Evolutionary conservation across 92 coral and sea anemone species (phyloP).

Genomic region (Epizoanthus ramosus): DNA sequence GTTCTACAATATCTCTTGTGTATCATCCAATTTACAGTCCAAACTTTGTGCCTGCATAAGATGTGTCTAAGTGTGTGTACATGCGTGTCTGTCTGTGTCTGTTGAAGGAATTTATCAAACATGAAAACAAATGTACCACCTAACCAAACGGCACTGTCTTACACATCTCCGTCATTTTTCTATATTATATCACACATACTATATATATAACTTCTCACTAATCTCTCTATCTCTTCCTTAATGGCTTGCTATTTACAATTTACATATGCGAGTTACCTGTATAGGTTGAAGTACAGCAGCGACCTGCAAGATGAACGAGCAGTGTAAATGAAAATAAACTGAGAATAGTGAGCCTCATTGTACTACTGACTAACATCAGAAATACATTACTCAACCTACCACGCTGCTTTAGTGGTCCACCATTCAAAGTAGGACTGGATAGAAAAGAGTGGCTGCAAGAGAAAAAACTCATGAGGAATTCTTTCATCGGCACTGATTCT

Average conservation of each 20-base stretch:
- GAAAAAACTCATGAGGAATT: not conserved
- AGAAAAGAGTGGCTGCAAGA: slow-evolving; percentile 78
- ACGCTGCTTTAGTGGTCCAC: slow-evolving; percentile 89
- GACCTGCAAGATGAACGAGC: slow-evolving; percentile 57
- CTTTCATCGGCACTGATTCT: too few species aligned
- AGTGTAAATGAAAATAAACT: not conserved
- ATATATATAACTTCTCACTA: too few species aligned
- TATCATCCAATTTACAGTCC: too few species aligned
- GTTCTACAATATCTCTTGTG: too few species aligned
- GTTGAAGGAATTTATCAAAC: too few species aligned
- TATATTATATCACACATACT: too few species aligned
- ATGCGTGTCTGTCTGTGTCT: too few species aligned
- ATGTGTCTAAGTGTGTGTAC: too few species aligned
- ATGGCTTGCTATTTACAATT: not conserved
- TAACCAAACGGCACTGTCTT: too few species aligned
- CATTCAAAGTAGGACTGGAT: slow-evolving; percentile 84
- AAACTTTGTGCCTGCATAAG: too few species aligned
- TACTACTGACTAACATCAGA: not conserved
- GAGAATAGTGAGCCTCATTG: not conserved
- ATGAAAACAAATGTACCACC: too few species aligned
- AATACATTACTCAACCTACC: slow-evolving; percentile 55
- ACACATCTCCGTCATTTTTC: too few species aligned
- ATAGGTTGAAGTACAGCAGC: slow-evolving; percentile 71
- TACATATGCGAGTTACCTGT: slow-evolving; percentile 53
- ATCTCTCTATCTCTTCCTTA: not conserved